These are phyloP conservation scores for Gonatopus flavifemur DNA, from an alignment of 1,140 invertebrate genomes.

Conservation along the genomic window DNA sequence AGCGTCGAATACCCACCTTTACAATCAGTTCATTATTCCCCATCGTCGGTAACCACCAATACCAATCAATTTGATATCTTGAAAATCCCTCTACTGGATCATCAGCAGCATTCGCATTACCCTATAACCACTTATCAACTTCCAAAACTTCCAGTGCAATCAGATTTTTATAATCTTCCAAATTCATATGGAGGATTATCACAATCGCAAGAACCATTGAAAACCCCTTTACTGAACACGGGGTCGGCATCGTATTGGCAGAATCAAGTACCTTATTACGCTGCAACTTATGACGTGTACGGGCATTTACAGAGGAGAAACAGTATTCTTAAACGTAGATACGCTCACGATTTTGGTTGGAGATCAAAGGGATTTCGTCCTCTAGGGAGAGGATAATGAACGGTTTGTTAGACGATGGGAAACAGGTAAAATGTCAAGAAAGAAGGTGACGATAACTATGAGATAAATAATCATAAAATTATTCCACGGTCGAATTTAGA, in stretches of 20 bases:
- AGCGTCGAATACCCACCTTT: slow-evolving; percentile 16
- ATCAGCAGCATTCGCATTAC: neutral
- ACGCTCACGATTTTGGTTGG: neutral
- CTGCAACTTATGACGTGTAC: slow-evolving; percentile 1
- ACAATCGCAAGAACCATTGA: slow-evolving; percentile 14
- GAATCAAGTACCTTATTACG: neutral
- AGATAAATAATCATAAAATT: too few species aligned
- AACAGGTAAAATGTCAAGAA: too few species aligned
- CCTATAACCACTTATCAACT: slow-evolving; percentile 11
- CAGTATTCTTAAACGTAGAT: slow-evolving; percentile 1
- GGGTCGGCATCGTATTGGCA: slow-evolving; percentile 15
- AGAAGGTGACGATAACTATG: too few species aligned
- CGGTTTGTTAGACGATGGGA: too few species aligned
- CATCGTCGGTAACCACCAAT: slow-evolving; percentile 6
- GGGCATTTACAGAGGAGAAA: slow-evolving; percentile 10
- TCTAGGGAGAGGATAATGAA: neutral
- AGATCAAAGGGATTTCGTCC: neutral
- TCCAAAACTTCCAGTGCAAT: slow-evolving; percentile 8
- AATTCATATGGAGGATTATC: slow-evolving; percentile 2
- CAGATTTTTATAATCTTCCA: slow-evolving; percentile 7
- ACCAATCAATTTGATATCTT: slow-evolving; percentile 10
- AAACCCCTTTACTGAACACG: slow-evolving; percentile 17
- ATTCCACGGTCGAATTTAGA: too few species aligned
- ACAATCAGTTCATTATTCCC: neutral
- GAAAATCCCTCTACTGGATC: slow-evolving; percentile 12